These are phyloP conservation scores for Periplaneta americana DNA, from an alignment of 1,140 invertebrate species.

Conservation along the genomic window DNA sequence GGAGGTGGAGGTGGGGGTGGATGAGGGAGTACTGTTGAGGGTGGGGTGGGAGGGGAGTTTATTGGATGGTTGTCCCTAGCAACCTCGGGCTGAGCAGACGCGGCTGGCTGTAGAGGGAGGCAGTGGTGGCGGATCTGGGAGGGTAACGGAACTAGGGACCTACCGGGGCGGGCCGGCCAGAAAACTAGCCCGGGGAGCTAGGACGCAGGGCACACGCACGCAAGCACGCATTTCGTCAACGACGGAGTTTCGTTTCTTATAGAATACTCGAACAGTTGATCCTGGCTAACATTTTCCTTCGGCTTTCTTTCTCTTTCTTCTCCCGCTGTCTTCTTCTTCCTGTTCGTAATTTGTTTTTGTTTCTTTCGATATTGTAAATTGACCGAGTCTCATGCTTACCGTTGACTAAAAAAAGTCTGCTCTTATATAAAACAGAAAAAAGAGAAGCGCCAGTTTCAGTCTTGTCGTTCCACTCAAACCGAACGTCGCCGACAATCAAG, in stretches of 20 bases:
- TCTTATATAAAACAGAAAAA: background rate
- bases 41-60: background rate
- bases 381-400: background rate
- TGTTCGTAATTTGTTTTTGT: background rate
- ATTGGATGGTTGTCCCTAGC: conserved; percentile 6
- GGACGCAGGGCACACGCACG: background rate
- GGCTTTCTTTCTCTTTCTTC: background rate
- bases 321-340: background rate
- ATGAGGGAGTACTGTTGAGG: background rate
- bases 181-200: background rate
- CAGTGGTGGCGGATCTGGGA: background rate
- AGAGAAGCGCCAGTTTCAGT: background rate
- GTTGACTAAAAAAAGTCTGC: background rate
- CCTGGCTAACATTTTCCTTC: background rate
- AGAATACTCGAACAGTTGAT: background rate
- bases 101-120: background rate
- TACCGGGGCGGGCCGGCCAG: background rate
- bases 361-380: background rate
- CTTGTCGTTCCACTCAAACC: too few relatives aligned
- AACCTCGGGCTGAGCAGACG: background rate
- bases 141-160: background rate
- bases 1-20: too few relatives aligned
- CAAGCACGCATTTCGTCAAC: background rate
- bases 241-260: background rate
- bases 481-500: background rate